A percentile compares a stretch with the other conserved stretches of the same genome.
Evolutionary conservation across 2,113 vertebrate genomes (phyloP).

Genomic region (Varanus salvator): DNA sequence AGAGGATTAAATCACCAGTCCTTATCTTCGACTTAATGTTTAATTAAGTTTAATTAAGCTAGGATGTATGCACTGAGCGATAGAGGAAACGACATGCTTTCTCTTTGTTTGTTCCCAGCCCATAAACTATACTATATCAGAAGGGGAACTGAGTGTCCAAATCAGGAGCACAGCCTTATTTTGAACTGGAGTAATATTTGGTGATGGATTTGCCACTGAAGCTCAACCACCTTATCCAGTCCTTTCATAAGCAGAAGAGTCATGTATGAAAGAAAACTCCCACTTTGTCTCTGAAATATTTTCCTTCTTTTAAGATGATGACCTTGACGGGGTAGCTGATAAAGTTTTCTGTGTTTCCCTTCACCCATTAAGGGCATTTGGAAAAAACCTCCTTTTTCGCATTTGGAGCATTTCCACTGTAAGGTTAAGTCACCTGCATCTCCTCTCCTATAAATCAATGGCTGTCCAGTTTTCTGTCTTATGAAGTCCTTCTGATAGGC

Average conservation of each 20-base stretch:
- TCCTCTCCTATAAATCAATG: neutral
- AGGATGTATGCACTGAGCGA: neutral
- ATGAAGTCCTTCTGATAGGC: neutral
- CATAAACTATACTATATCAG: neutral
- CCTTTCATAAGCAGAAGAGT: neutral
- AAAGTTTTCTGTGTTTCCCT: neutral
- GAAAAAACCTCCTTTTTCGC: neutral
- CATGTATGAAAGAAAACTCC: conserved; percentile 20
- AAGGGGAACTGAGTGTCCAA: neutral
- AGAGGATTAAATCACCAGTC: neutral
- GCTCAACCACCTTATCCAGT: neutral
- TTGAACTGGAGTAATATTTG: neutral
- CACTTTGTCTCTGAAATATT: neutral
- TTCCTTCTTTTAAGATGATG: neutral
- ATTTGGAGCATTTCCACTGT: neutral
- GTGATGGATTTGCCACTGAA: neutral
- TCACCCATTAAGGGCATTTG: neutral
- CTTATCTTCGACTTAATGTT: neutral
- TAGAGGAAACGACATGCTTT: neutral
- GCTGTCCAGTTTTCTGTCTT: neutral
- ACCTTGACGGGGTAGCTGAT: conserved; percentile 21
- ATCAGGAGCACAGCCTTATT: neutral
- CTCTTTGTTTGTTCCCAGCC: neutral
- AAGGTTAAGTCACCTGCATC: conserved; percentile 7
- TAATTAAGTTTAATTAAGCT: neutral